Conservation (phyloP, 2,113 vertebrate genomes). For the Thryonomys swinderianus region DNA sequence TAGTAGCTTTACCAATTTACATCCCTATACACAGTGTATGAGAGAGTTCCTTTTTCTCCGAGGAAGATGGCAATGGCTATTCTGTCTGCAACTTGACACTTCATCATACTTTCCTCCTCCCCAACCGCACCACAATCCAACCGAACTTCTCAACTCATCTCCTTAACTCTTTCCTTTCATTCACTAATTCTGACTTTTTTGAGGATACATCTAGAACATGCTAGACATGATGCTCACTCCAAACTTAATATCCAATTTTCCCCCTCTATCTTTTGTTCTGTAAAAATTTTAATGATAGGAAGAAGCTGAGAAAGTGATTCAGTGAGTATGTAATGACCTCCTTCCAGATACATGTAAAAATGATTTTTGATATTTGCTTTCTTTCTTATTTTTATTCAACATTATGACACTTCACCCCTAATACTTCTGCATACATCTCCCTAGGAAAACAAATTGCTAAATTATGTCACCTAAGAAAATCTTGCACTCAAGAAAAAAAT, state of each 20-base stretch:
- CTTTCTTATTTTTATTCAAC: neutral
- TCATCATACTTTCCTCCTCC: neutral
- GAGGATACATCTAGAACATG: neutral
- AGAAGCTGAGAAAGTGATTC: neutral
- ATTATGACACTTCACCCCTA: neutral
- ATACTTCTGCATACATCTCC: neutral
- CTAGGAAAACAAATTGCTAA: constrained; percentile 20
- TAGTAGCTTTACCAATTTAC: neutral
- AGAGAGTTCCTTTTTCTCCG: neutral
- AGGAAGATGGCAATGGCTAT: neutral
- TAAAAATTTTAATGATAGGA: neutral
- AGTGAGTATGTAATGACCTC: neutral
- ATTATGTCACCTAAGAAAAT: neutral
- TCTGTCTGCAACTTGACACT: neutral
- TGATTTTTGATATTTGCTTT: constrained; percentile 4
- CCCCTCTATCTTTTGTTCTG: neutral
- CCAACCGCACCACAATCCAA: neutral
- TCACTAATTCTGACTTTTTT: neutral
- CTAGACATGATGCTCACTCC: neutral
- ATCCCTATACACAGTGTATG: neutral
- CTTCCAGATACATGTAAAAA: neutral
- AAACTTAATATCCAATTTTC: neutral
- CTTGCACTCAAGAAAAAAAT: neutral
- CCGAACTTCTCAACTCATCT: neutral
- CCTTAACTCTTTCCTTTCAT: neutral